phyloP scores from a whole-genome alignment of 2,113 vertebrate species.

The Ranitomeya variabilis region DNA sequence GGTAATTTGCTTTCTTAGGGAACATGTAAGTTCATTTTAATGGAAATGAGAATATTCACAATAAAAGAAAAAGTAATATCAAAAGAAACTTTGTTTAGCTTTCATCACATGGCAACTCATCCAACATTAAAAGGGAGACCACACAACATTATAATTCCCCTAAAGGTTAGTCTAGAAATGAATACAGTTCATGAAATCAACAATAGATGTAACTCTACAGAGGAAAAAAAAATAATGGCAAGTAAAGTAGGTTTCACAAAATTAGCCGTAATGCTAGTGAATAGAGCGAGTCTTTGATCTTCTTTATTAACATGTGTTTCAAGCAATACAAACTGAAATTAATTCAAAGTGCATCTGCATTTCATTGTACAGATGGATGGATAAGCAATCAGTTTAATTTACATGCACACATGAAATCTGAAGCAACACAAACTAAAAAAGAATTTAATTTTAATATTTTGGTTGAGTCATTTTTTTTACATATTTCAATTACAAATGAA shows the following conservation, averaged over 20 bases:
- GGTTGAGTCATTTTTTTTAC: not conserved
- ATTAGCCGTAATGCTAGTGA: conserved; percentile 49
- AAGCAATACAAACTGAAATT: conserved; percentile 32
- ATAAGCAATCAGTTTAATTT: conserved; percentile 1
- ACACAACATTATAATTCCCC: not conserved
- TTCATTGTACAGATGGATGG: conserved; percentile 33
- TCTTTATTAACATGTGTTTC: conserved; percentile 48
- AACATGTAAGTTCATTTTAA: conserved; percentile 22
- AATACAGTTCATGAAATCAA: conserved; percentile 18
- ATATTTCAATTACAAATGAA: not conserved
- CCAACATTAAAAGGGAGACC: not conserved
- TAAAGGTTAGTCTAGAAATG: conserved; percentile 27
- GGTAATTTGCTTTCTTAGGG: not conserved
- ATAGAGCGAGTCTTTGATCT: conserved; percentile 51
- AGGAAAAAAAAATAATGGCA: conserved; percentile 29
- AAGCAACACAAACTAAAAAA: not conserved
- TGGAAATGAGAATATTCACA: conserved; percentile 28
- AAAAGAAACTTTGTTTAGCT: not conserved
- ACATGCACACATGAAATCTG: conserved; percentile 8
- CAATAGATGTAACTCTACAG: conserved; percentile 25
- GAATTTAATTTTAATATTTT: not conserved
- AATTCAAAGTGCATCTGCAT: conserved; percentile 40
- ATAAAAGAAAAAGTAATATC: not conserved
- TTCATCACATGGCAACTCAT: conserved; percentile 14
- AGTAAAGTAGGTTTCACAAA: conserved; percentile 41